A percentile compares a stretch with the other conserved stretches of the same genome.
phyloP scores from a whole-genome alignment of 2,888 invertebrate genomes.

The Tetranychus truncatus region DNA sequence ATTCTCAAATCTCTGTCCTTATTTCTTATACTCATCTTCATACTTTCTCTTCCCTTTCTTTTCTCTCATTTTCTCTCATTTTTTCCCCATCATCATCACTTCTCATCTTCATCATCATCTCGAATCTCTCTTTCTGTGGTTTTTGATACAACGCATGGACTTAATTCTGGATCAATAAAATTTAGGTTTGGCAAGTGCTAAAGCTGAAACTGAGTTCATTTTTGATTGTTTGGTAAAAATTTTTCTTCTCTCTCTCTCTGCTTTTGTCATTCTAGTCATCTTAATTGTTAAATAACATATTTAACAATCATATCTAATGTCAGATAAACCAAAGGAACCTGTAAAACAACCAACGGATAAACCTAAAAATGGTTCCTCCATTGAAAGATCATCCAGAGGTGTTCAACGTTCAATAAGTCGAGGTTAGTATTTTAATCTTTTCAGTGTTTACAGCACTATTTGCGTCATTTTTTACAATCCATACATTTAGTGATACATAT shows the following conservation, averaged over 20 bases:
- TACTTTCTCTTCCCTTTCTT: background rate
- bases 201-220: background rate
- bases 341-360: background rate
- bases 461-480: too few relatives aligned
- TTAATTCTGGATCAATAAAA: slow-evolving; percentile 1
- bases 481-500: too few relatives aligned
- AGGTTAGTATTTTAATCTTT: background rate
- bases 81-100: background rate
- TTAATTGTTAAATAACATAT: background rate
- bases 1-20: background rate
- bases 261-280: background rate
- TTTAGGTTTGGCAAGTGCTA: background rate
- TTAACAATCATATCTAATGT: background rate
- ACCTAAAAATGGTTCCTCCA: background rate
- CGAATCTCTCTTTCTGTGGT: background rate
- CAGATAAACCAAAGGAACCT: background rate
- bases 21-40: background rate
- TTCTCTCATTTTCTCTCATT: background rate
- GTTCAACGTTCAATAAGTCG: background rate
- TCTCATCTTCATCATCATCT: background rate
- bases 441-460: too few relatives aligned
- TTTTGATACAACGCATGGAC: background rate
- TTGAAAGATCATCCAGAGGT: background rate
- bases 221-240: background rate
- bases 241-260: background rate